A percentile compares a stretch with the other conserved stretches of the same genome.
phyloP scores from a whole-genome alignment of 2,888 invertebrate species.

The Brachyptera putata region DNA sequence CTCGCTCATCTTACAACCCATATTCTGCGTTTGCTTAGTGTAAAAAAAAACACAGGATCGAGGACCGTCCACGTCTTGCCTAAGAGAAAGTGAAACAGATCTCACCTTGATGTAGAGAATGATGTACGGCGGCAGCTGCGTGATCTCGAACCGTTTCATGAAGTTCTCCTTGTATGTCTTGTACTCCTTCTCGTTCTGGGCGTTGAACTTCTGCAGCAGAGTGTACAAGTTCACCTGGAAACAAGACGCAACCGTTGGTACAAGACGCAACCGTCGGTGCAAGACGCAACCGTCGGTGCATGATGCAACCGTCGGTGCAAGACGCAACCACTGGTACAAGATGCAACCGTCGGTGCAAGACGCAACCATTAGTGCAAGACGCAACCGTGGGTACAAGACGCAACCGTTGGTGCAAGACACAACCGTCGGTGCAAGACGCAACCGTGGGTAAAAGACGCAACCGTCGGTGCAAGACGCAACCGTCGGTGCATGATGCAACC shows the following conservation, averaged over 20 bases:
- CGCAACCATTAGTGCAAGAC: not conserved
- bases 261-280: not conserved
- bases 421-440: not conserved
- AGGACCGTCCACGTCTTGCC: too few species aligned
- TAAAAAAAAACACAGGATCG: too few species aligned
- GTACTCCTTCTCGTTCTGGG: constrained; percentile 92
- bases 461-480: too few species aligned
- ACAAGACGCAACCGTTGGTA: not conserved
- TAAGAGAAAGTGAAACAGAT: too few species aligned
- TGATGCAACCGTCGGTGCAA: not conserved
- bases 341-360: too few species aligned
- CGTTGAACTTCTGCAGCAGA: constrained; percentile 93
- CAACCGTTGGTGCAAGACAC: not conserved
- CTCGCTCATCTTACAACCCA: too few species aligned
- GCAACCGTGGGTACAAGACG: not conserved
- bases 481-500: too few species aligned
- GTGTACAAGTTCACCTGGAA: constrained; percentile 87
- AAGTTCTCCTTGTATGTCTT: constrained; percentile 99
- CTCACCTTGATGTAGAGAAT: constrained; percentile 89
- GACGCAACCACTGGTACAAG: too few species aligned
- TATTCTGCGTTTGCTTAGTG: too few species aligned
- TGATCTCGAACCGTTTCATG: constrained; percentile 94
- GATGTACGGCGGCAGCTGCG: constrained; percentile 86
- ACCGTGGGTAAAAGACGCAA: too few species aligned
- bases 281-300: not conserved